Percentiles rank a stretch among this genome's conserved stretches.
Conservation (phyloP, 2,113 vertebrate species). For the Eudyptes chrysolophus region DNA sequence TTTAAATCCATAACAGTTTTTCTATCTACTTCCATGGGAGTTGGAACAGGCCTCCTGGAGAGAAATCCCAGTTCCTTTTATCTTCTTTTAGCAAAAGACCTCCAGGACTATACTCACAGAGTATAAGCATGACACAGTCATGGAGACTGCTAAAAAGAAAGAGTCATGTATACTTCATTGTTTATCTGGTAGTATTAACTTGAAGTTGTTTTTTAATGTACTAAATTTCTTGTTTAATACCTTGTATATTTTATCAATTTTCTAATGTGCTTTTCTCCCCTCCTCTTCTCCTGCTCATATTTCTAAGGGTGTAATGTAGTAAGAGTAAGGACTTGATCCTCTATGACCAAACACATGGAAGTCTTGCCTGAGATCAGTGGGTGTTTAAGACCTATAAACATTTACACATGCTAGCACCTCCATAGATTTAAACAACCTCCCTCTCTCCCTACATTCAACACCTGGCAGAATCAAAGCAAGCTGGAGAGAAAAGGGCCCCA, state of each 20-base stretch:
- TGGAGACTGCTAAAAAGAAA: background rate
- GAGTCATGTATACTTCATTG: background rate
- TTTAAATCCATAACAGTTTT: background rate
- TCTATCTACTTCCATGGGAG: background rate
- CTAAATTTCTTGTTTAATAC: background rate
- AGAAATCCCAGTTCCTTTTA: background rate
- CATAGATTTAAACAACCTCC: background rate
- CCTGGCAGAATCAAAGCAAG: conserved; percentile 34
- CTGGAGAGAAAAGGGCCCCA: background rate
- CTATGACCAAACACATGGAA: background rate
- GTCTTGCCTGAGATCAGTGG: background rate
- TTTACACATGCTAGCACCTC: conserved; percentile 22
- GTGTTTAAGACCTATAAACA: conserved; percentile 30
- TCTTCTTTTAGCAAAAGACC: background rate
- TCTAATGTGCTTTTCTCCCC: background rate
- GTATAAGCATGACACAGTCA: background rate
- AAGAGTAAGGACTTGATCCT: background rate
- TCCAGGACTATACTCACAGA: background rate
- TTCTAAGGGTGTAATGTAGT: background rate
- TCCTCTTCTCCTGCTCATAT: background rate
- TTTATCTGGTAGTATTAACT: background rate
- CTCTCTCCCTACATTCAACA: background rate
- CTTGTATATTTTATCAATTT: background rate
- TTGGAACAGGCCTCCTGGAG: background rate
- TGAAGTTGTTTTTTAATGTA: background rate